phyloP scores from a whole-genome alignment of 2,797 vertebrate genomes.

The Hirundo rustica region DNA sequence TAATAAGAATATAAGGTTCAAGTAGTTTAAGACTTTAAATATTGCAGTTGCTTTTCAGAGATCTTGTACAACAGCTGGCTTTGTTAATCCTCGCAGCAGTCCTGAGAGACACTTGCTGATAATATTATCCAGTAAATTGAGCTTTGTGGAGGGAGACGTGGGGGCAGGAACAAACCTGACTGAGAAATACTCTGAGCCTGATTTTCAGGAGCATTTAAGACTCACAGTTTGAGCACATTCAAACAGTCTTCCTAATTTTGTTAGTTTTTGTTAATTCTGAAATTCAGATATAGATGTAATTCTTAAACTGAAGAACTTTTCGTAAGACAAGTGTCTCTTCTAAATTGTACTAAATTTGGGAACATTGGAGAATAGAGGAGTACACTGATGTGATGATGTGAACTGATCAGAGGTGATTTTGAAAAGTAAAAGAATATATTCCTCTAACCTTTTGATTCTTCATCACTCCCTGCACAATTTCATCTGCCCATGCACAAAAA shows the following conservation, averaged over 20 bases:
- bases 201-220: background rate
- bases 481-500: background rate
- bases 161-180: background rate
- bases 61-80: background rate
- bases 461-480: background rate
- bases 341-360: background rate
- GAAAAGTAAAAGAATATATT: background rate
- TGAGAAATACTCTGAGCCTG: background rate
- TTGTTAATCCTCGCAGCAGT: background rate
- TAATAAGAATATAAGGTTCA: background rate
- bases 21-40: background rate
- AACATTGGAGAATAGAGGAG: background rate
- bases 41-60: background rate
- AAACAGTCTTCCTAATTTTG: background rate
- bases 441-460: background rate
- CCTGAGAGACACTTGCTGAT: background rate
- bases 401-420: background rate
- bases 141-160: background rate
- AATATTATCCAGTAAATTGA: background rate
- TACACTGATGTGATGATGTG: background rate
- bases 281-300: background rate
- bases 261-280: background rate
- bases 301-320: background rate
- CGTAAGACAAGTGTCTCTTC: background rate
- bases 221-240: background rate